Evolutionary conservation across 2,888 invertebrate species (phyloP).

Genomic region (Cheilosia vernalis): DNA sequence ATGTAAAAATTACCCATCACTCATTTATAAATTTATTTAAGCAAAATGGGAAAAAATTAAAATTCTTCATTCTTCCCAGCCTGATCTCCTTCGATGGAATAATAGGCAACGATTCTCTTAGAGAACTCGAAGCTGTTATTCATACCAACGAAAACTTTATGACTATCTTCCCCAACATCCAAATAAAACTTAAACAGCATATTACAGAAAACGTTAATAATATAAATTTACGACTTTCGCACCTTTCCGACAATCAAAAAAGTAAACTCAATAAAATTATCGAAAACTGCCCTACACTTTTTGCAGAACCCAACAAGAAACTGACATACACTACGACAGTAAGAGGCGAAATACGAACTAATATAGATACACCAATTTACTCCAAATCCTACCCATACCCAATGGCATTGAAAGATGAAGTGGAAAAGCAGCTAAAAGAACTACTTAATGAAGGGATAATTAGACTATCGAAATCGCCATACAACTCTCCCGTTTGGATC

Average conservation of each 20-base stretch:
- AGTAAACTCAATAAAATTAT: constrained; percentile 4
- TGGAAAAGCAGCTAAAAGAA: constrained; percentile 41
- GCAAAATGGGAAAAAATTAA: constrained; percentile 27
- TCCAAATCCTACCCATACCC: constrained; percentile 15
- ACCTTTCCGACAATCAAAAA: constrained; percentile 11
- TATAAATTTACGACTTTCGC: constrained; percentile 10
- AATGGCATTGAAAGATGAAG: constrained; percentile 32
- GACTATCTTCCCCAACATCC: constrained; percentile 19
- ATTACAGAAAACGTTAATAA: background rate
- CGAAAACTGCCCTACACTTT: constrained; percentile 12
- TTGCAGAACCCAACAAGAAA: constrained; percentile 47
- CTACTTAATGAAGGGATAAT: constrained; percentile 49
- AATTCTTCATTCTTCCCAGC: constrained; percentile 54
- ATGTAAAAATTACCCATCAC: constrained; percentile 43
- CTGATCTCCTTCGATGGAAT: too few species aligned
- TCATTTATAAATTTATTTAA: constrained; percentile 38
- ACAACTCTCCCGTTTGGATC: constrained; percentile 62
- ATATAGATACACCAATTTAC: constrained; percentile 39
- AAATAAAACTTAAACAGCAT: constrained; percentile 12
- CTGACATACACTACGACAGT: constrained; percentile 51
- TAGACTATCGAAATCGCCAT: constrained; percentile 51
- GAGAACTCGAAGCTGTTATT: constrained; percentile 48
- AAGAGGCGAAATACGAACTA: constrained; percentile 56
- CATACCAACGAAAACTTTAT: constrained; percentile 55
- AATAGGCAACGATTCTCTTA: constrained; percentile 50